These are phyloP conservation scores for Sebastes trivittatus DNA, from an alignment of 2,797 vertebrate genomes.

Conservation along the genomic window DNA sequence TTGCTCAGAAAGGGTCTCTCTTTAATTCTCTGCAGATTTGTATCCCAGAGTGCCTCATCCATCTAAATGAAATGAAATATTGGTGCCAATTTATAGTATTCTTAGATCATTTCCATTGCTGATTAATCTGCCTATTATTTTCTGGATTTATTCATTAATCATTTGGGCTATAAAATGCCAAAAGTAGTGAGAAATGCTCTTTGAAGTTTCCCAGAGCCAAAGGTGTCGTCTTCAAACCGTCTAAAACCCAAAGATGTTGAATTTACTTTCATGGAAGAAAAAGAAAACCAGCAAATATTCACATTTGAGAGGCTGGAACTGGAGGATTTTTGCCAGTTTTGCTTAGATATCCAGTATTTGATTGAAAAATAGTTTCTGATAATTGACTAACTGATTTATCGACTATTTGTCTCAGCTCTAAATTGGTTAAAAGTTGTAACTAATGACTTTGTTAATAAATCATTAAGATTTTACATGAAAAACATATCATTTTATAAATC, in stretches of 20 bases:
- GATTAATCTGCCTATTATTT: background rate
- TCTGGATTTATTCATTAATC: background rate
- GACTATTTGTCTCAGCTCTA: background rate
- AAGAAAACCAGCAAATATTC: background rate
- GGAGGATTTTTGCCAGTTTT: background rate
- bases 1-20: background rate
- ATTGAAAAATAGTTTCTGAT: background rate
- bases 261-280: background rate
- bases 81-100: background rate
- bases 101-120: background rate
- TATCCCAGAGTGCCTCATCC: background rate
- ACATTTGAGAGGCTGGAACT: background rate
- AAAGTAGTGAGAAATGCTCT: background rate
- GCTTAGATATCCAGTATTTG: background rate
- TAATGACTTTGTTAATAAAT: background rate
- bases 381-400: background rate
- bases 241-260: background rate
- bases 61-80: background rate
- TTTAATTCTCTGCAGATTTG: constrained; percentile 30
- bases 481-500: background rate
- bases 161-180: background rate
- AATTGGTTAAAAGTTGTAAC: background rate
- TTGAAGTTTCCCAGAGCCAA: background rate
- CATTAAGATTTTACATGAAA: background rate
- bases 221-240: background rate